phyloP scores from a whole-genome alignment of 2,888 invertebrate genomes.

The Parascotia fuliginaria region DNA sequence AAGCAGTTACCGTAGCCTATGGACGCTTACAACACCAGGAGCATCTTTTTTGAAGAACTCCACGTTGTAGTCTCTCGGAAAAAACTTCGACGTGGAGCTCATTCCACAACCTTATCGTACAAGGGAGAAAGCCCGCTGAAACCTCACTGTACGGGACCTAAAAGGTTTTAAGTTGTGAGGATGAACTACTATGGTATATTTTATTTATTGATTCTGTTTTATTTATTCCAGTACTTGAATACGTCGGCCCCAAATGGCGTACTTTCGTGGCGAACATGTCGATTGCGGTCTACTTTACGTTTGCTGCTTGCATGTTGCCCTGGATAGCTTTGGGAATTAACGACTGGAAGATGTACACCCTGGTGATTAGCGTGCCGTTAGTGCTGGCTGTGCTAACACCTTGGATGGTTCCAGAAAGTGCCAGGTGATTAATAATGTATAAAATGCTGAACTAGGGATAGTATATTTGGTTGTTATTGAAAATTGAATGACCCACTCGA shows the following conservation, averaged over 20 bases:
- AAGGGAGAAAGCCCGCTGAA: no score
- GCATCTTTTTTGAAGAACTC: no score
- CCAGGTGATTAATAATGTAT: constrained; percentile 87
- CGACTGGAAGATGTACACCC: constrained; percentile 91
- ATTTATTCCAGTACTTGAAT: constrained; percentile 89
- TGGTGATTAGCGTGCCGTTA: constrained; percentile 91
- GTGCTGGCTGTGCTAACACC: constrained; percentile 89
- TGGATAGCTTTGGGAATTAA: constrained; percentile 93
- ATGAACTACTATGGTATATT: background rate
- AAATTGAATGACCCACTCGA: no score
- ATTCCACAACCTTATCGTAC: no score
- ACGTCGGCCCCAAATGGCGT: constrained; percentile 95
- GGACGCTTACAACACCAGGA: no score
- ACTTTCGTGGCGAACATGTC: constrained; percentile 97
- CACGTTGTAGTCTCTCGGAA: no score
- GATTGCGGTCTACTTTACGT: constrained; percentile 94
- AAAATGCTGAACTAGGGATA: no score
- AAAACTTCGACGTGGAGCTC: no score
- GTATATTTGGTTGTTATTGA: no score
- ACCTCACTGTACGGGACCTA: no score
- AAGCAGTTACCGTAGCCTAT: no score
- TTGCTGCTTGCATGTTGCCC: constrained; percentile 92
- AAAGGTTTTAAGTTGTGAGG: no score
- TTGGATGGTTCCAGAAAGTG: constrained; percentile 93
- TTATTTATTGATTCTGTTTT: background rate